Evolutionary conservation across 1,140 invertebrate genomes (phyloP), one percentile per base, ranked within the genome.

Genomic region (Ylistrum balloti): DNA sequence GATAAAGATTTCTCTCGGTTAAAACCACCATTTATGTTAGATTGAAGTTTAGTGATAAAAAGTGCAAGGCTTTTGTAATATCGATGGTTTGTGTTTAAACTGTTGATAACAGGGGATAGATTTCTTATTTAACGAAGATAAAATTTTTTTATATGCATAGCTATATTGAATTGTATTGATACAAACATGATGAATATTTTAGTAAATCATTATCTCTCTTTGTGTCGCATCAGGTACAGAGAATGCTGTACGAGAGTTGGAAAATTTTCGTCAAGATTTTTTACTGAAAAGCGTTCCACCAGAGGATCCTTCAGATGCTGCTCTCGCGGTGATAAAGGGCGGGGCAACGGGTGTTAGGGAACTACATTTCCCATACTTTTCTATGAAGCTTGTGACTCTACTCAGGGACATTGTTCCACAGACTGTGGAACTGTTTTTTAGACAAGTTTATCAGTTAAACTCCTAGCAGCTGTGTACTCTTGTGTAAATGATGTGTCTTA

Each of bases 321-420:
- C 95, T 0, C 91, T 94, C 33, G 94, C 93, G 0, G 94, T 95
- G 3, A 92, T 95, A 0, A 94, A 92, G 87, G 93, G 94, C 1
- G 94, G 94, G 33, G 92, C 93, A 11, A 92, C 86, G 13, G 74
- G 94, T 22, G 86, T 86, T 1, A 45, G 94, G 41, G 93, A 95
- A 33, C 92, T 95, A 5, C 94, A 93, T 87, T 94, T 92, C 88
- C 95, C 95, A 0, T 93, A 93, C 86, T 87, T 94, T 45, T 88
- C 89, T 33, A 89, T 93, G 9, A 90, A 91, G 85, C 34, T 93
- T n/a, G 33, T 94, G 7, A 93, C 90, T 17, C 38, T 95, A 10
- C 48, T 95, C 0, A 89, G 94, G 33, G 94, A 94, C 90, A 93
- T 92, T 92, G 88, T 94, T 9, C 95, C 94, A 33, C 90, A 91